These are phyloP conservation scores for Setipinna tenuifilis DNA, from an alignment of 2,797 vertebrate genomes.

Conservation along the genomic window DNA sequence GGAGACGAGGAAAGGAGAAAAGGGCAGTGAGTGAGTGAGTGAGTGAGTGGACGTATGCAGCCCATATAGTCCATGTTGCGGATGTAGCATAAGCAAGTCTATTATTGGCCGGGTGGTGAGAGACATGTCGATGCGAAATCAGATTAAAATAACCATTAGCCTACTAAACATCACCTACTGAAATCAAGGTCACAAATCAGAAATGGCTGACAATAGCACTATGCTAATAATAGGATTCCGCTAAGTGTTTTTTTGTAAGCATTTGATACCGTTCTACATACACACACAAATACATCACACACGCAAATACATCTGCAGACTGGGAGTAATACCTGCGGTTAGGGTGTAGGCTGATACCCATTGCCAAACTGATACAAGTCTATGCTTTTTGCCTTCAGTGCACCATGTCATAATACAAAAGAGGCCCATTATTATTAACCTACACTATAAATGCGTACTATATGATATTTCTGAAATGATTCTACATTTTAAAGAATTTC, in stretches of 20 bases:
- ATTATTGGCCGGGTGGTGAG: neutral
- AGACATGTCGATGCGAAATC: no score
- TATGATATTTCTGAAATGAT: neutral
- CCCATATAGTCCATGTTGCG: neutral
- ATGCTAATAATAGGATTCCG: no score
- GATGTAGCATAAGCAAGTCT: neutral
- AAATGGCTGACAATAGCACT: no score
- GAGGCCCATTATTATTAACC: neutral
- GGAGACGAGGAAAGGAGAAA: slow-evolving; percentile 18
- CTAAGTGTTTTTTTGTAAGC: no score
- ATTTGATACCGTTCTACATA: neutral
- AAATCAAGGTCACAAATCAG: no score
- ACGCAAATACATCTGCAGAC: neutral
- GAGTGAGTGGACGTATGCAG: neutral
- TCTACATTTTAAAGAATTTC: neutral
- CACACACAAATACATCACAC: neutral
- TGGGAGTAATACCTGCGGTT: neutral
- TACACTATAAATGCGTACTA: neutral
- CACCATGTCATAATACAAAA: neutral
- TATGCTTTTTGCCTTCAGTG: neutral
- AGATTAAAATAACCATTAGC: no score
- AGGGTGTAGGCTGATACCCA: neutral
- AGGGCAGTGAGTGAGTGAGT: neutral
- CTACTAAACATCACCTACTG: no score
- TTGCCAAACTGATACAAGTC: neutral